These are phyloP conservation scores for Chromoteleia sp. DNA, from an alignment of 2,888 invertebrate genomes.

Conservation along the genomic window DNA sequence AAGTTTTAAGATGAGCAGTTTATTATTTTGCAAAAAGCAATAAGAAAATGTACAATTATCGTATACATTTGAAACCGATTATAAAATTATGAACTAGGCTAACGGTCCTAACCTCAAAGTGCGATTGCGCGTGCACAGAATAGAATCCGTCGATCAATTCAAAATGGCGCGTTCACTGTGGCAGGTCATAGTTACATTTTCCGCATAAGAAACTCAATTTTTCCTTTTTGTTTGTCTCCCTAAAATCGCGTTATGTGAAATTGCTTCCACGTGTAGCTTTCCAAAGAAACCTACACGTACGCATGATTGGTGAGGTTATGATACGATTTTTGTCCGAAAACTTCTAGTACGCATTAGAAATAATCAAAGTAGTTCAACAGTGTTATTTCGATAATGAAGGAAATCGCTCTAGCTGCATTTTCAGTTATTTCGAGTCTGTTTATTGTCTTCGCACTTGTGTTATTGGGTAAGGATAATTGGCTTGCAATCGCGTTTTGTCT, in stretches of 20 bases:
- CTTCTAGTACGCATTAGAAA: conserved; percentile 52
- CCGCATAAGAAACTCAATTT: conserved; percentile 41
- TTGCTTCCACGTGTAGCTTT: conserved; percentile 47
- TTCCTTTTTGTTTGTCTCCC: conserved; percentile 57
- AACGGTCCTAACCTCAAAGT: conserved; percentile 50
- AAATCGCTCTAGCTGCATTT: conserved; percentile 85
- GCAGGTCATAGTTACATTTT: conserved; percentile 55
- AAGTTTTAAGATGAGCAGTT: no score
- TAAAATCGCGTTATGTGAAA: conserved; percentile 53
- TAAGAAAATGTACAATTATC: no score
- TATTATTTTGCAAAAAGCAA: no score
- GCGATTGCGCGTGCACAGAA: conserved; percentile 47
- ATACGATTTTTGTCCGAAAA: conserved; percentile 12
- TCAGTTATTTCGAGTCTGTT: conserved; percentile 86
- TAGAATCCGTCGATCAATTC: conserved; percentile 38
- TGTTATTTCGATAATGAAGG: conserved; percentile 81
- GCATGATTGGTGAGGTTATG: conserved; percentile 40
- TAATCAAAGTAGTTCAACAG: conserved; percentile 45
- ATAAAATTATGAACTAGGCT: not conserved
- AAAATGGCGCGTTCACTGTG: conserved; percentile 65
- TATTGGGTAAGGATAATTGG: conserved; percentile 86
- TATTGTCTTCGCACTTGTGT: conserved; percentile 86
- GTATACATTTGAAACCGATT: no score
- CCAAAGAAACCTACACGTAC: conserved; percentile 48
- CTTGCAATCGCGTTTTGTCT: no score